Evolutionary conservation across 2,888 invertebrate genomes (phyloP).

Genomic region (Congeria kusceri): DNA sequence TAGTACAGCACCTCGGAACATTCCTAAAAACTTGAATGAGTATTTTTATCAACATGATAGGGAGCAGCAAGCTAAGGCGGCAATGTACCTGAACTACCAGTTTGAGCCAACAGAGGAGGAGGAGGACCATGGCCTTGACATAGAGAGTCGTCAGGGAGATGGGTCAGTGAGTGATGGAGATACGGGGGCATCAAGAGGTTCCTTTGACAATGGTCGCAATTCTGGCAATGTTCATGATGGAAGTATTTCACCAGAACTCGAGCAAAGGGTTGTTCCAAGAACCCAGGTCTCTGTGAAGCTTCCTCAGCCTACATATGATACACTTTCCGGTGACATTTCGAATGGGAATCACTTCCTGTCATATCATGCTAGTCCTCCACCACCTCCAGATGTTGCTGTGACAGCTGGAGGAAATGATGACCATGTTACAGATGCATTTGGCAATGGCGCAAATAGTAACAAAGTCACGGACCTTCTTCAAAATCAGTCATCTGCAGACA

Average conservation of each 20-base stretch:
- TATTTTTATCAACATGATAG: conserved; percentile 37
- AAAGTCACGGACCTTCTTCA: conserved; percentile 35
- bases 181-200: neutral
- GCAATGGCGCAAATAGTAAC: neutral
- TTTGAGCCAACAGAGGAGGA: neutral
- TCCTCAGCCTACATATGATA: conserved; percentile 59
- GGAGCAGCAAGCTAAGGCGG: conserved; percentile 2
- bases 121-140: neutral
- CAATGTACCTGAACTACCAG: conserved; percentile 5
- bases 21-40: conserved; percentile 51
- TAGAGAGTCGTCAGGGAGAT: conserved; percentile 44
- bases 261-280: conserved; percentile 46
- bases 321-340: conserved; percentile 37
- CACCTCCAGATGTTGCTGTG: conserved; percentile 18
- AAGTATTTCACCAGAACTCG: conserved; percentile 33
- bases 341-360: conserved; percentile 6
- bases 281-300: conserved; percentile 62
- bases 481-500: conserved; percentile 13
- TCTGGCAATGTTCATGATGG: neutral
- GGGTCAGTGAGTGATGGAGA: conserved; percentile 28
- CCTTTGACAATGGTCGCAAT: neutral
- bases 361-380: neutral
- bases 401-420: neutral
- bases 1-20: conserved; percentile 11
- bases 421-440: neutral